A percentile compares a stretch with the other conserved stretches of the same genome.
Conservation (phyloP, 2,113 vertebrate species). For the Scartelaos histophorus region DNA sequence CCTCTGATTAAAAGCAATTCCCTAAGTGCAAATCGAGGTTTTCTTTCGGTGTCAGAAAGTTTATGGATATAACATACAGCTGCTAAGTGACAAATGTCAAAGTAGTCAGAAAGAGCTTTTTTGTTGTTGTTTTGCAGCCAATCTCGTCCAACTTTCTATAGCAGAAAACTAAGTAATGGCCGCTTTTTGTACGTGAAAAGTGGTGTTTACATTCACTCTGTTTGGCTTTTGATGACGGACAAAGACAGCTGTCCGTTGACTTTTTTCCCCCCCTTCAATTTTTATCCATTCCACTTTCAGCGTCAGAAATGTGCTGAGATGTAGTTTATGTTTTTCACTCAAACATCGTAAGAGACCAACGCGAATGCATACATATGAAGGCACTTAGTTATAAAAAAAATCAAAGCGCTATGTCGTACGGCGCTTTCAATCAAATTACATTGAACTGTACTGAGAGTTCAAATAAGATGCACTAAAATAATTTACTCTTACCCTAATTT, state of each 20-base stretch:
- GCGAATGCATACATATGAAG: not conserved
- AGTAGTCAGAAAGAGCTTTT: constrained; percentile 41
- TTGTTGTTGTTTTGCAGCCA: constrained; percentile 38
- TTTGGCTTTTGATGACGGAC: constrained; percentile 47
- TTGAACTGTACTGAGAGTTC: constrained; percentile 35
- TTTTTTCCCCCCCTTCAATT: constrained; percentile 2
- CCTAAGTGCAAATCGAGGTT: constrained; percentile 30
- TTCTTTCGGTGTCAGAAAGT: constrained; percentile 34
- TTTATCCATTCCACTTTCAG: constrained; percentile 10
- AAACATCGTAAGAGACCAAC: not conserved
- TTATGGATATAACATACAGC: constrained; percentile 40
- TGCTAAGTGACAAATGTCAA: constrained; percentile 54
- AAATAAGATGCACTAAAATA: constrained; percentile 43
- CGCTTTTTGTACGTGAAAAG: constrained; percentile 54
- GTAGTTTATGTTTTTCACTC: constrained; percentile 18
- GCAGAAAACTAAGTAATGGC: constrained; percentile 53
- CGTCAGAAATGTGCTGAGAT: constrained; percentile 20
- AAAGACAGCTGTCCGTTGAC: constrained; percentile 57
- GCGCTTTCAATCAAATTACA: constrained; percentile 15
- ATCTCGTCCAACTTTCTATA: constrained; percentile 34
- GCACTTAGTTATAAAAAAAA: not conserved
- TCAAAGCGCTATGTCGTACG: constrained; percentile 4
- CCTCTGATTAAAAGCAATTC: constrained; percentile 29
- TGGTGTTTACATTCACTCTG: constrained; percentile 60
- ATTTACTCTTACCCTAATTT: constrained; percentile 43